Conservation (phyloP, 53 echinoderm and acorn worm genomes). For the Arbacia lixula region DNA sequence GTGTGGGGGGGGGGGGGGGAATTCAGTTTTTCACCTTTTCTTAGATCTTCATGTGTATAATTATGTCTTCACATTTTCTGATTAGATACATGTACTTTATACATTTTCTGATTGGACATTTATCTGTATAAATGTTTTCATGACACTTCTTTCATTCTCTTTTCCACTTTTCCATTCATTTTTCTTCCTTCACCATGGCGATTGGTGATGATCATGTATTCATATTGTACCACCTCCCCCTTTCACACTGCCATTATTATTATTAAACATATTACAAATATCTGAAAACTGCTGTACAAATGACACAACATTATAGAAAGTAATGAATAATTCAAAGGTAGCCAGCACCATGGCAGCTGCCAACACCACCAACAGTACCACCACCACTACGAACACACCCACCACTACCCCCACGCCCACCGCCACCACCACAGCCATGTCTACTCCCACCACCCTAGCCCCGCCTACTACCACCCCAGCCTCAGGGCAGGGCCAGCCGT, state of each 20-base stretch:
- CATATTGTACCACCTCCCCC: neutral
- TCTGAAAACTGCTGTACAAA: too few species aligned
- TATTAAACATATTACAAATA: neutral
- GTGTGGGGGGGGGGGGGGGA: too few species aligned
- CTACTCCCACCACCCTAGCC: conserved; percentile 47
- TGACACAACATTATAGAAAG: conserved; percentile 13
- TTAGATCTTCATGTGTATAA: too few species aligned
- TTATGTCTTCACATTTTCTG: too few species aligned
- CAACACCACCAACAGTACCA: conserved; percentile 46
- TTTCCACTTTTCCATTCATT: neutral
- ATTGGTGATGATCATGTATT: neutral
- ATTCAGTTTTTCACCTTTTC: too few species aligned
- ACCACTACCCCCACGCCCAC: conserved; percentile 63
- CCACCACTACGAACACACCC: conserved; percentile 51
- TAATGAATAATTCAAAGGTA: conserved; percentile 9
- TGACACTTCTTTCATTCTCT: conserved; percentile 11
- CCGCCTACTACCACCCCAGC: conserved; percentile 34
- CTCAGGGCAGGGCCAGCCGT: neutral
- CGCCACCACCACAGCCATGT: conserved; percentile 24
- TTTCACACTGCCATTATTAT: neutral
- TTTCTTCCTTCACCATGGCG: conserved; percentile 3
- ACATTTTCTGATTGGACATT: too few species aligned
- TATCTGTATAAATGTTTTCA: too few species aligned
- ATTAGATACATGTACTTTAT: too few species aligned
- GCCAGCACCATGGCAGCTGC: neutral